Evolutionary conservation across 2,888 invertebrate genomes (phyloP), one percentile per base, ranked within the genome.

Genomic region (Pachliopta kotzebuea): DNA sequence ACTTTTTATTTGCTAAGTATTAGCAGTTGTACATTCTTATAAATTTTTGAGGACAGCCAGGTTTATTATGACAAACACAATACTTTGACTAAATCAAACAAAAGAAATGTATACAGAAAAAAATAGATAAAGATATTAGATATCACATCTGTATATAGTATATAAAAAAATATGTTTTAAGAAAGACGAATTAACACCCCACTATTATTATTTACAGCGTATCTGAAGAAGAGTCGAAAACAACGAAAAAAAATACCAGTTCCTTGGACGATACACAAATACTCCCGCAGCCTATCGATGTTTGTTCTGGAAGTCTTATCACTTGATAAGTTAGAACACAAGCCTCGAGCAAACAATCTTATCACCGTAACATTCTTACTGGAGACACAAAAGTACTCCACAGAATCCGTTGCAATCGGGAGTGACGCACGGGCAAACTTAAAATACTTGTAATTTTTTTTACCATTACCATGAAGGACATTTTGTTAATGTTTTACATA

Each of bases 291-390:
- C 80, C 86, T 80, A 88, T 81, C 80, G 83, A 87, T 91, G 90
- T 91, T 91, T 90, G 77, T 86, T 78, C 82, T 79, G 74, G 73
- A 76, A 79, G 81, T 83, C 85, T 91, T 91, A 91, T 90, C 90
- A 80, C 79, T 83, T 89, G 90, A 91, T 91, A 91, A 88, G 88
- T 90, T 87, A 79, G 81, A 90, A 88, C 87, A 90, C 88, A 90
- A 90, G 88, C 90, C 88, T 69, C 76, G 74, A 68, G 76, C 81
- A 90, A 90, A 91, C 90, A 91, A 69, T 76, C 79, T 90, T 90
- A 91, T 91, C 90, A 89, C 90, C 90, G 78, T 83, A 85, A 78
- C 85, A 83, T 83, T 87, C 86, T 85, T 73, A 77, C 77, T 74
- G 79, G 75, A 76, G 79, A 84, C 82, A 78, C 76, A 70, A 76